Evolutionary conservation across 2,797 vertebrate genomes (phyloP), one percentile per base, ranked within the genome.

Genomic region (Varecia variegata): DNA sequence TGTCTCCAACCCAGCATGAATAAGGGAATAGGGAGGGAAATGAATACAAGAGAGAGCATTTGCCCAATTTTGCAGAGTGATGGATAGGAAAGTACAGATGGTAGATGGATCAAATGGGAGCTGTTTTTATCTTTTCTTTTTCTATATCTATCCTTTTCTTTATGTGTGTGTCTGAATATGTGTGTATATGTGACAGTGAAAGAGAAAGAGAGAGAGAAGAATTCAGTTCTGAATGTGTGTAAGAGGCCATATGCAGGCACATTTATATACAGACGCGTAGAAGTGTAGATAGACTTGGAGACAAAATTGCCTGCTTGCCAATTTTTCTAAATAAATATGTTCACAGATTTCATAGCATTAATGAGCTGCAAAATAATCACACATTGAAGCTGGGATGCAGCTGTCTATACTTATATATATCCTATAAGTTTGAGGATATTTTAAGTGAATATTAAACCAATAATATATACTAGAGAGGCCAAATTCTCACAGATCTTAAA

Each of bases 261-360:
- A 93, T 58, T 94, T 94, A 89, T 4, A 80, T 25, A 50, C 20
- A 92, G 95, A 95, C 77, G 95, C 73, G 90, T 67, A 92, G 74
- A 97, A 83, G 47, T 96, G 38, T 85, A 85, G 90, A 85, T 70
- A 93, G 71, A 87, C 94, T 52, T 80, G 38, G 90, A 96, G 79
- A 96, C 43, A 95, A 94, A 96, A 96, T 47, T 43, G 56, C 54
- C 74, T 91, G 82, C 88, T 90, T 94, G 95, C 95, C 95, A 97
- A 76, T 91, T 97, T 93, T 96, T 95, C 90, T 92, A 95, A 96
- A 95, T 96, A 93, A 96, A 83, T 95, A 84, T 90, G 65, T 96
- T 96, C 92, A 91, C 94, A 97, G 93, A 93, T 95, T 97, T 95
- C 95, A 89, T 94, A 94, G 95, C 90, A 95, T 94, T 97, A 97